Base-by-base conservation (phyloP, 2,797 vertebrate genomes). In the Oryzias dopingdopingensis region DNA sequence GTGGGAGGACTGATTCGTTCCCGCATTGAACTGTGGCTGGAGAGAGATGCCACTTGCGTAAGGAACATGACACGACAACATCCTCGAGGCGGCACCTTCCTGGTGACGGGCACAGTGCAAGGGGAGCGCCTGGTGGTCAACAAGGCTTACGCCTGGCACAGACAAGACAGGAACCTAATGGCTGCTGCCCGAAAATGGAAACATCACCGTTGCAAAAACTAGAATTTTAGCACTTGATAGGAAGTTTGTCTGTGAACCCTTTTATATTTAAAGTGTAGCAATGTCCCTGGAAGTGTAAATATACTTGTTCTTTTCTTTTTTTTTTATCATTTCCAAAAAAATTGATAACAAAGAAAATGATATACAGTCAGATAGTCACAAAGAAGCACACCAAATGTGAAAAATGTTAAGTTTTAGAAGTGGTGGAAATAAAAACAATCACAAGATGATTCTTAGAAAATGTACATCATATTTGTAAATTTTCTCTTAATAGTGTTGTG, bases 11-110 rank as follows among this genome's bases (percentile, higher is more conserved):
- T 94, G 77, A 82, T 95, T 70, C 89, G 88, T 0, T 56, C 87
- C 22, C 89, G 84, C 47, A 88, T 95, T 22, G 78, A 90, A 74
- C 77, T 87, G 67, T 94, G 94, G 93, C 86, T 95, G 66, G 92
- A 94, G 68, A 88, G 92, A 41, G 94, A 95, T 1, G 92, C 92
- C 52, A 95, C 90, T 3, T 94, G 94, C 0, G 88, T 93, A 40
- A 86, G 90, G 78, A 95, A 94, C 82, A 92, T 95, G 85, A 94
- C 93, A 52, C 69, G 88, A 2, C 86, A 90, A 42, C 83, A 90
- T 29, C 91, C 86, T 0, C 77, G 85, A 0, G 80, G 86, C 0
- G 93, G 92, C 32, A 88, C 91, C 66, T 96, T 92, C 0, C 61
- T 94, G 4, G 86, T 95, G 42, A 92, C 91, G 0, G 92, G 93